Evolutionary conservation across 2,113 vertebrate species (phyloP).

Genomic region (Pterocles gutturalis): DNA sequence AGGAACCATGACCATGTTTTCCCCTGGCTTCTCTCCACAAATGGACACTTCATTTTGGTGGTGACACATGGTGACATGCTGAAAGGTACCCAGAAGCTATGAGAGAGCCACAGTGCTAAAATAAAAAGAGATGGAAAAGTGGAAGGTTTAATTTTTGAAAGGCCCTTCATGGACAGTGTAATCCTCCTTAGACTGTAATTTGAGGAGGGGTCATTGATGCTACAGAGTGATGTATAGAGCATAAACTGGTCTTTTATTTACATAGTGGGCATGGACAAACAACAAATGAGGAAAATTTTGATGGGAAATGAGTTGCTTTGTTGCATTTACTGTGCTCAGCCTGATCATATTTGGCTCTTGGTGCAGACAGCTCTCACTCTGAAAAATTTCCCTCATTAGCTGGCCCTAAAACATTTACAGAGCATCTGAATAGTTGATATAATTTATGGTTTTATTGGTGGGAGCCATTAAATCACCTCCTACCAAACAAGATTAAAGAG

Average conservation of each 20-base stretch:
- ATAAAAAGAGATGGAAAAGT: constrained; percentile 34
- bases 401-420: constrained; percentile 63
- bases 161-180: not conserved
- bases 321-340: not conserved
- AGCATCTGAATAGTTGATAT: constrained; percentile 60
- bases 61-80: not conserved
- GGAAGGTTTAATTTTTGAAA: constrained; percentile 7
- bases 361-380: not conserved
- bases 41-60: constrained; percentile 13
- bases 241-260: not conserved
- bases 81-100: not conserved
- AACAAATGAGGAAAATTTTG: not conserved
- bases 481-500: not conserved
- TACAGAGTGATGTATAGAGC: not conserved
- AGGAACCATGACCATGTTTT: not conserved
- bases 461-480: constrained; percentile 5
- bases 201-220: not conserved
- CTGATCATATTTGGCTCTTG: not conserved
- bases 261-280: not conserved
- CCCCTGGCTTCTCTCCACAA: not conserved
- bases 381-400: constrained; percentile 52
- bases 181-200: not conserved
- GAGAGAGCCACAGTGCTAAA: not conserved
- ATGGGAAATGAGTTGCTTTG: not conserved
- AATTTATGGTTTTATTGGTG: constrained; percentile 31